Evolutionary conservation across 2,888 invertebrate species (phyloP).

Genomic region (Erebia palarica): DNA sequence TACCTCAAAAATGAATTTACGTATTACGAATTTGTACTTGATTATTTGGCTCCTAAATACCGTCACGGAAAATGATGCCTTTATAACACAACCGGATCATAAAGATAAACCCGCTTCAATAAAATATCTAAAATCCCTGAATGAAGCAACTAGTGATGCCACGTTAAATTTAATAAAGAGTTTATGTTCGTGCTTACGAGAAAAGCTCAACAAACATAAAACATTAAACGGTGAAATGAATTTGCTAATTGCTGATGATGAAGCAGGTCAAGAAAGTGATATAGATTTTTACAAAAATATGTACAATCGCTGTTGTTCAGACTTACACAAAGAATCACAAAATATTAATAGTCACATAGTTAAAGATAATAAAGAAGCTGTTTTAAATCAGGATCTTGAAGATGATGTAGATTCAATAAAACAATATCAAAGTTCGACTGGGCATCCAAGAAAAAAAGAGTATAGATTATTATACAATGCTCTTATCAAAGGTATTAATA

Average conservation of each 20-base stretch:
- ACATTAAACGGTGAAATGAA: conserved; percentile 45
- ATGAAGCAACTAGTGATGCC: conserved; percentile 59
- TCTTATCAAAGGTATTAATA: conserved; percentile 54
- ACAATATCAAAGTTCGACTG: conserved; percentile 30
- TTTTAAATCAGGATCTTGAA: not conserved
- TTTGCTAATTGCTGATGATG: conserved; percentile 42
- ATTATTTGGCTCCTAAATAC: conserved; percentile 43
- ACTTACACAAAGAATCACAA: conserved; percentile 53
- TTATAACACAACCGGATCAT: conserved; percentile 39
- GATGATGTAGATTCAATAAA: conserved; percentile 30
- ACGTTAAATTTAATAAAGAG: conserved; percentile 65
- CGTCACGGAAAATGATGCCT: conserved; percentile 42
- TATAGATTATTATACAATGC: conserved; percentile 51
- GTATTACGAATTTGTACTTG: conserved; percentile 44
- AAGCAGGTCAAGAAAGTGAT: conserved; percentile 31
- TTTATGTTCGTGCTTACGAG: conserved; percentile 66
- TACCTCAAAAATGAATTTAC: conserved; percentile 54
- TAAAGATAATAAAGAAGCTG: conserved; percentile 37
- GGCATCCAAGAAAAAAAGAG: conserved; percentile 42
- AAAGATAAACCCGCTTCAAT: conserved; percentile 55
- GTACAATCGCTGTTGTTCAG: conserved; percentile 63
- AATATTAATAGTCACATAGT: conserved; percentile 40
- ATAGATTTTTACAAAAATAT: conserved; percentile 59
- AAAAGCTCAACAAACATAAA: conserved; percentile 53
- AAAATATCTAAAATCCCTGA: conserved; percentile 62